These are phyloP conservation scores for Episyrphus balteatus DNA, from an alignment of 1,140 invertebrate genomes.

Conservation along the genomic window DNA sequence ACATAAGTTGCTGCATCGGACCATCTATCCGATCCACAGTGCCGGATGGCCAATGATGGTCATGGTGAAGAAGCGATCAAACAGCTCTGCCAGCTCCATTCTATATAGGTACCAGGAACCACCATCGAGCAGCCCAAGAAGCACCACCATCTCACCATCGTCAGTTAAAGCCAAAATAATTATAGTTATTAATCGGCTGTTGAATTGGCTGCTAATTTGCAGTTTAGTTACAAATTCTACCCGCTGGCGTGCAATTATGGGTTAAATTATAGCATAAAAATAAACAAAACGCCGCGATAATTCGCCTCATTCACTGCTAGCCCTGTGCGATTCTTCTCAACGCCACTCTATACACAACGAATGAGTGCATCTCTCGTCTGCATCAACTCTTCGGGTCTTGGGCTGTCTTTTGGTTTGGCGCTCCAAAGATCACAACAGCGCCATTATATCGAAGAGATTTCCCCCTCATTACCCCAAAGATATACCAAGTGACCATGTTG, in stretches of 20 bases:
- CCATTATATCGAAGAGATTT: neutral
- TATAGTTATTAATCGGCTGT: constrained; percentile 41
- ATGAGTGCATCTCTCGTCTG: too few species aligned
- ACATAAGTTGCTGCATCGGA: too few species aligned
- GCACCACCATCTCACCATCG: neutral
- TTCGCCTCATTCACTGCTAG: neutral
- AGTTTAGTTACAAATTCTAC: constrained; percentile 41
- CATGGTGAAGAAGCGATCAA: too few species aligned
- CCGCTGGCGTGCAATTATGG: constrained; percentile 38
- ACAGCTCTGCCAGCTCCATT: too few species aligned
- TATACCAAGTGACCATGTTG: constrained; percentile 1
- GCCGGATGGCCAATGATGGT: too few species aligned
- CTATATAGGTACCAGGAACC: too few species aligned
- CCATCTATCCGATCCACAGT: too few species aligned
- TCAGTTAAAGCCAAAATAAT: constrained; percentile 26
- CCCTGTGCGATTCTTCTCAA: neutral
- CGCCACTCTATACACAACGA: neutral
- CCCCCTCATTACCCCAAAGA: neutral
- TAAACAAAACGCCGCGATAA: constrained; percentile 35
- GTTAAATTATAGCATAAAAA: constrained; percentile 40
- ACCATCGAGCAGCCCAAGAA: neutral
- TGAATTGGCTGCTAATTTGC: constrained; percentile 42
- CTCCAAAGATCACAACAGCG: neutral
- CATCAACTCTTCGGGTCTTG: neutral
- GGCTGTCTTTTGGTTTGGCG: neutral